Base-by-base conservation (phyloP, 2,888 invertebrate genomes). In the Parnassius mnemosyne region DNA sequence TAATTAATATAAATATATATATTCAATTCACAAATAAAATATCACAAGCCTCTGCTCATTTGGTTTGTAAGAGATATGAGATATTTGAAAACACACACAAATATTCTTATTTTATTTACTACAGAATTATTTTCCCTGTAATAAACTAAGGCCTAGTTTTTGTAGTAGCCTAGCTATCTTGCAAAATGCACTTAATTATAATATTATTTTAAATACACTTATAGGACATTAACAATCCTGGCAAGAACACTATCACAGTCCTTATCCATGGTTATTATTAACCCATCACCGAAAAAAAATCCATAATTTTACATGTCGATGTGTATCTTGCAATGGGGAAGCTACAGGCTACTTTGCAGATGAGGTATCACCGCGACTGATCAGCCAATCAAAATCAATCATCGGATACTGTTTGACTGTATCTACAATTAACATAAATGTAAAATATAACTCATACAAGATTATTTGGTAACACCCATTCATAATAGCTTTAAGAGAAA, bases 381-480 rank as follows among this genome's bases (percentile, higher is more conserved):
- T 83, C 85, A 92, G 91, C 91, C 91, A 92, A 89, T 92, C 91
- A 89, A 90, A 92, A 90, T 92, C 91, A 87, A 92, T 84, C 90
- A 91, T 90, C 89, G 90, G 90, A 86, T 85, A 88, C 82, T 91
- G 89, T 90, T 92, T 91, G 75, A 86, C 84, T 84, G 90, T 83
- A 92, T 92, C 91, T 92, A 92, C 83, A 92, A 91, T 89, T 89
- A 90, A 89, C 77, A 89, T 80, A 89, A 87, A 87, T 70, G 76
- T 86, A 79, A 83, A 82, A 81, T 75, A 79, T 77, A 84, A 77
- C 82, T 78, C 67, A 63, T 44, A 56, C 47, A 57, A 53, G 57
- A 53, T 51, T 55, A 20, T 20, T 50, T 60, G 50, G 44, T 53
- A 57, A 51, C 5, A 34, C 20, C 56, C 60, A 43, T n/a, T n/a